Evolutionary conservation across 2,113 vertebrate species (phyloP), one percentile per base, ranked within the genome.

Genomic region (Oncorhynchus clarkii): DNA sequence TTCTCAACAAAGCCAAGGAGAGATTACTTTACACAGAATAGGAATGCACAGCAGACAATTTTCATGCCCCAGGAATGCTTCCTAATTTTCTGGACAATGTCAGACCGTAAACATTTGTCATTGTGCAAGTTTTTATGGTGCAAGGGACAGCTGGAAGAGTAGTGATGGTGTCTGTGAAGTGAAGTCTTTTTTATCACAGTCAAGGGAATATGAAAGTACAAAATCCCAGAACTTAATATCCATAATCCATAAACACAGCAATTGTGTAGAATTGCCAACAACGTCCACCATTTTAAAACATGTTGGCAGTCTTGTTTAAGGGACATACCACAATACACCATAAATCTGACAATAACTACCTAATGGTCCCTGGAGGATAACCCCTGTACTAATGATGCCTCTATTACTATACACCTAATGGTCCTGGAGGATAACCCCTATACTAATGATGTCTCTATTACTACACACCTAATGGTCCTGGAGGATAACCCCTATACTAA

Each of bases 21-120:
- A 88, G 90, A 91, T 91, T 90, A 90, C 82, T 75, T 86, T 77
- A 76, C 81, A 87, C 86, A 81, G 81, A 88, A 86, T 82, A 88
- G 84, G 86, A 92, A 92, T 91, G 91, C 88, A 86, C 88, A 88
- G 84, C 78, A 78, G 86, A 89, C 86, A 81, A 73, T 89, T 88
- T 85, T 73, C 69, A 78, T 64, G 89, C 90, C 90, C 78, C 76
- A 75, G 87, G 92, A 88, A 88, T 80, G 77, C 78, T 84, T 91
- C 77, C 79, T 87, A 87, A 91, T 88, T 90, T 90, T 88, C 82
- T 87, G 83, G 87, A 85, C 85, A 84, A 84, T 78, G 79, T 76
- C 74, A 79, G 76, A 80, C 73, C 77, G 87, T 83, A 89, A 88
- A 89, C 16, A 20, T 39, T 54, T 54, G 16, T 18, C 86, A 84